Base-by-base conservation (phyloP, 2,113 vertebrate genomes). In the Colius striatus region DNA sequence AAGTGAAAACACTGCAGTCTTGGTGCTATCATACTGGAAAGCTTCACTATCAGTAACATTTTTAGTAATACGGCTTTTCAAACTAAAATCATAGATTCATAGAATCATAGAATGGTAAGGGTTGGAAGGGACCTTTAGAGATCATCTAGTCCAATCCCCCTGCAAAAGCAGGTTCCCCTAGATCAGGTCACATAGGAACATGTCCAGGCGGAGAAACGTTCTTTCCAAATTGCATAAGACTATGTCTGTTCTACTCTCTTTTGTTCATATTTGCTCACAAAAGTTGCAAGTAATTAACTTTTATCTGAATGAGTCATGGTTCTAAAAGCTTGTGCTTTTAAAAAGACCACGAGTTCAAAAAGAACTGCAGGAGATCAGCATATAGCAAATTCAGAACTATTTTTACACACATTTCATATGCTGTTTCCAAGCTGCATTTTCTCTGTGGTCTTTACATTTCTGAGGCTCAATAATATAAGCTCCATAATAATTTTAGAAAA, bases 61-160 rank as follows among this genome's bases (percentile, higher is more conserved):
- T 96, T 94, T 92, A 92, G 90, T 71, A 89, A 93, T 72, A 70
- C 26, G 74, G 75, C 48, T 84, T 95, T 91, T 94, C 83, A 77
- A 88, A 85, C 29, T 51, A 74, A 90, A 83, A 86, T 81, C n/a
- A n/a, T n/a, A n/a, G n/a, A n/a, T n/a, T n/a, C n/a, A n/a, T n/a
- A n/a, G n/a, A n/a, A n/a, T n/a, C n/a, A n/a, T n/a, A n/a, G n/a
- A n/a, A n/a, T n/a, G n/a, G n/a, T n/a, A n/a, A n/a, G n/a, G n/a
- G n/a, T n/a, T n/a, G n/a, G n/a, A n/a, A n/a, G n/a, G n/a, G n/a
- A n/a, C n/a, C n/a, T n/a, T n/a, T n/a, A n/a, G n/a, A n/a, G n/a
- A n/a, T n/a, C n/a, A n/a, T n/a, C n/a, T n/a, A n/a, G n/a, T n/a
- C n/a, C n/a, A n/a, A n/a, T n/a, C n/a, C n/a, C n/a, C n/a, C n/a